phyloP scores from a whole-genome alignment of 2,797 vertebrate species.

The Passerculus sandwichensis region DNA sequence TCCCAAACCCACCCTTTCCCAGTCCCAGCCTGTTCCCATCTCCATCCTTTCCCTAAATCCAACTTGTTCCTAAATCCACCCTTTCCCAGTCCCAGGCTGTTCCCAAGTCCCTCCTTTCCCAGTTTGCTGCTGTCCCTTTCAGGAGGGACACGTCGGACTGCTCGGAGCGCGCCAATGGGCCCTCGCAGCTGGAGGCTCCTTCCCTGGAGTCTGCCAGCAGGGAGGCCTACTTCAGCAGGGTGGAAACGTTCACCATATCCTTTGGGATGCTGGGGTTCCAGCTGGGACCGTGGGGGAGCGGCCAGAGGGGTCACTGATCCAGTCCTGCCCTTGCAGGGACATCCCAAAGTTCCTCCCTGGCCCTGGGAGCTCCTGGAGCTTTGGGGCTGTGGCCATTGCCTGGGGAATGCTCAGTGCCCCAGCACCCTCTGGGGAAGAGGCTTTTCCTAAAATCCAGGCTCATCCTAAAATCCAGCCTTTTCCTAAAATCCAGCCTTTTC shows the following conservation, averaged over 20 bases:
- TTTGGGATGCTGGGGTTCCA: slow-evolving; percentile 56
- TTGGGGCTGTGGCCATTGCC: background rate
- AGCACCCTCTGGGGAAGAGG: background rate
- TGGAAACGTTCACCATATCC: slow-evolving; percentile 97
- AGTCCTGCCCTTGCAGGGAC: background rate
- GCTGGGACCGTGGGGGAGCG: background rate
- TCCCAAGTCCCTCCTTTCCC: no score
- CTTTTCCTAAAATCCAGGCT: background rate
- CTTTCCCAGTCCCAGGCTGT: no score
- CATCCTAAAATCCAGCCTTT: no score
- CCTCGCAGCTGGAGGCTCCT: slow-evolving; percentile 56
- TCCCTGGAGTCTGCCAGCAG: slow-evolving; percentile 87
- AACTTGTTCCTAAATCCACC: no score
- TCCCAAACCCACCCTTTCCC: no score
- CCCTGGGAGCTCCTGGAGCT: background rate
- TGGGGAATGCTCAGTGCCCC: background rate
- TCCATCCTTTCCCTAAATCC: no score
- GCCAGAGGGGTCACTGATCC: background rate
- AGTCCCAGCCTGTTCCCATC: fast-evolving
- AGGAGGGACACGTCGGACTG: background rate
- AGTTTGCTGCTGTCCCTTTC: background rate
- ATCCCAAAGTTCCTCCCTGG: background rate
- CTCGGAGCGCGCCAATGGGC: slow-evolving; percentile 54
- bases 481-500: background rate
- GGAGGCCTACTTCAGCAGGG: slow-evolving; percentile 90